Conservation (phyloP, 2,113 vertebrate species). For the Lepisosteus oculatus region DNA sequence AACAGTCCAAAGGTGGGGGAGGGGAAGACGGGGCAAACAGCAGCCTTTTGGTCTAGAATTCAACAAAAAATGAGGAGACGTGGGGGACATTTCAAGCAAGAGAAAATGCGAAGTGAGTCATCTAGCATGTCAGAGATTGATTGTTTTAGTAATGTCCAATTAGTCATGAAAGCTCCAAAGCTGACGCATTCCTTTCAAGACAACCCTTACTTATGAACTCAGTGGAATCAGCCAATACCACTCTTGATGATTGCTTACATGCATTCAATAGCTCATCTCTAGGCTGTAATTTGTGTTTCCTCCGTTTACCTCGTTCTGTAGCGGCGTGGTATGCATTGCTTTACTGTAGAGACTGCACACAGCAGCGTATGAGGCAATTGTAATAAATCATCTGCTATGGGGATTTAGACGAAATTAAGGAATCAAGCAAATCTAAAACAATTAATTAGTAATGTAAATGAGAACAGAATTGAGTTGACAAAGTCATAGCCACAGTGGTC, state of each 20-base stretch:
- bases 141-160: background rate
- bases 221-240: background rate
- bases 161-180: background rate
- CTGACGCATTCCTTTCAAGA: background rate
- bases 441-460: too few relatives aligned
- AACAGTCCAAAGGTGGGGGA: constrained; percentile 4
- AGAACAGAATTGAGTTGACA: too few relatives aligned
- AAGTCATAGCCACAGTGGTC: too few relatives aligned
- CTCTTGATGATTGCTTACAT: background rate
- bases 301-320: too few relatives aligned
- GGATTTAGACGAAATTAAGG: too few relatives aligned
- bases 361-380: too few relatives aligned
- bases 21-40: background rate
- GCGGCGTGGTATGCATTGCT: too few relatives aligned
- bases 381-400: too few relatives aligned
- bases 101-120: background rate
- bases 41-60: background rate
- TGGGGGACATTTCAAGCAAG: background rate
- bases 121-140: background rate
- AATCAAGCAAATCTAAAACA: too few relatives aligned
- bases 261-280: background rate
- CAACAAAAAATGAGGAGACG: background rate
- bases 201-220: background rate
- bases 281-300: too few relatives aligned
- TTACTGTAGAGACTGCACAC: too few relatives aligned